Evolutionary conservation across 2,113 vertebrate species (phyloP).

Genomic region (Prietella phreatophila): DNA sequence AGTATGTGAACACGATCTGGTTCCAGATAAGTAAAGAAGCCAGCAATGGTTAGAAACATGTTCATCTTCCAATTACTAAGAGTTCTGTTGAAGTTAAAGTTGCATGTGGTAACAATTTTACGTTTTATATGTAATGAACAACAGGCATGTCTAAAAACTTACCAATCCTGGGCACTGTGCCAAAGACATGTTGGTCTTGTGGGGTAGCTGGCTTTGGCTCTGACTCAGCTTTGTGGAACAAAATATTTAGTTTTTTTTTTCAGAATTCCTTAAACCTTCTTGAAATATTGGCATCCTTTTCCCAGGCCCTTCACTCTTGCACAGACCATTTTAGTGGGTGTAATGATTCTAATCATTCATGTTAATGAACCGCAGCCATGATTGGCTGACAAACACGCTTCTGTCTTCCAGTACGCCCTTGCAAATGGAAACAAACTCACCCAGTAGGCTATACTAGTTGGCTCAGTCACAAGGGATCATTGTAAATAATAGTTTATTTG

Average conservation of each 20-base stretch:
- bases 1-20: background rate
- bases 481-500: conserved; percentile 22
- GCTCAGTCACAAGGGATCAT: conserved; percentile 7
- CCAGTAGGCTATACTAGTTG: conserved; percentile 11
- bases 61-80: background rate
- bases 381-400: conserved; percentile 21
- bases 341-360: conserved; percentile 17
- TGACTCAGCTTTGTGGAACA: background rate
- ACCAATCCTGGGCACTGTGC: background rate
- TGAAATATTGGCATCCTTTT: background rate
- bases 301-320: background rate
- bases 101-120: background rate
- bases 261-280: background rate
- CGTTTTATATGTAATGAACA: background rate
- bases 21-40: background rate
- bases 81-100: background rate
- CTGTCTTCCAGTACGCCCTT: conserved; percentile 15
- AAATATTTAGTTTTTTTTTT: background rate
- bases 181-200: background rate
- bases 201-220: conserved; percentile 8
- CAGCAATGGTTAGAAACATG: background rate
- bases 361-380: conserved; percentile 18
- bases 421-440: conserved; percentile 10
- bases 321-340: conserved; percentile 27
- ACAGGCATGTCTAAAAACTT: background rate